Evolutionary conservation across 2,113 vertebrate genomes (phyloP), one percentile per base, ranked within the genome.

Genomic region (Pygoscelis adeliae): DNA sequence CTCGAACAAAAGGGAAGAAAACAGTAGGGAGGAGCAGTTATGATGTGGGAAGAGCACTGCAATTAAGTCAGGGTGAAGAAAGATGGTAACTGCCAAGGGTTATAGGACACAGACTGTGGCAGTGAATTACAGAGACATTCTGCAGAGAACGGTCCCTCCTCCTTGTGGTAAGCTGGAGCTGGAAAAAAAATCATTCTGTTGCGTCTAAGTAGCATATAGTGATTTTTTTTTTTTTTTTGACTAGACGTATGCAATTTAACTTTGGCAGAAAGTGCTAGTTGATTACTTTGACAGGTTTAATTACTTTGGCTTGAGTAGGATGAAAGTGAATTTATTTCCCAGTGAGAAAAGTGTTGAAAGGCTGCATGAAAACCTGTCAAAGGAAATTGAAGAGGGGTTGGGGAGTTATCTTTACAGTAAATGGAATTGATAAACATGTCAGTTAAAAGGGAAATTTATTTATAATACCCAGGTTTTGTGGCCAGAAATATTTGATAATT

Each of bases 241-340:
- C 53, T 71, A 76, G 73, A 83, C 44, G 22, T 74, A 38, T 87
- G 84, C 78, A 91, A 29, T 96, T 95, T 96, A 87, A 87, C 70
- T 96, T 85, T 91, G 87, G 95, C 96, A 93, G 92, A 94, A 95
- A 93, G 92, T 85, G 84, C 87, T 90, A n/a, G 84, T 61, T 95
- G 96, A 94, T 91, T 96, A 87, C 96, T 96, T 97, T 91, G 96
- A 93, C 91, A 91, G 66, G 78, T 97, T 97, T 97, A 96, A 97
- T 96, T 95, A 92, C 94, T 93, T 91, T 94, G 95, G 87, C 84
- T 95, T 90, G 95, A 94, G 94, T 96, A 87, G 94, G 91, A 92
- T 95, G 94, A 93, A 90, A 97, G 94, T 81, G 95, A 94, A 94
- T 96, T 96, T 91, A 96, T 97, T 97, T 97, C 91, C 89, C 95